A percentile compares a stretch with the other conserved stretches of the same genome.
These are phyloP conservation scores for Genyomyrus donnyi DNA, from an alignment of 2,113 vertebrate genomes.

Conservation along the genomic window DNA sequence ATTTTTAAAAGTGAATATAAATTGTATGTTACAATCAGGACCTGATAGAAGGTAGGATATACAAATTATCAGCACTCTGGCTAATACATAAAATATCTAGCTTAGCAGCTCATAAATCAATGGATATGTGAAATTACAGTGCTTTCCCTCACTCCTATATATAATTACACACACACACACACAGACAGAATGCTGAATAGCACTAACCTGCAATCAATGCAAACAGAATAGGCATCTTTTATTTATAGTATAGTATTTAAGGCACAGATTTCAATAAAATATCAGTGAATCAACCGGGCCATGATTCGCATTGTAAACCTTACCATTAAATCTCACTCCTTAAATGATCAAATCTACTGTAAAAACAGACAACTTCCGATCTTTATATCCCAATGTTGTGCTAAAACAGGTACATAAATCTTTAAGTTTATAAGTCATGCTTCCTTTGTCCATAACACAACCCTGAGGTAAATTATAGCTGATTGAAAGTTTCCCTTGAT, in stretches of 20 bases:
- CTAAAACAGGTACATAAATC: background rate
- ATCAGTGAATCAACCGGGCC: background rate
- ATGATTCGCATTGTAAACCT: background rate
- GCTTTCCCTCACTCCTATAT: background rate
- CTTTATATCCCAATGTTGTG: background rate
- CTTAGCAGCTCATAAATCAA: background rate
- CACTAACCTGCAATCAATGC: background rate
- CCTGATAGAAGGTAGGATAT: background rate
- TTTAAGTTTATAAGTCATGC: background rate
- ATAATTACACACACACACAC: background rate
- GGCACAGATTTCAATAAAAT: conserved; percentile 4
- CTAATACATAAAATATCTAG: background rate
- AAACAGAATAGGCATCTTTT: background rate
- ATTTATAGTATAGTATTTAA: background rate
- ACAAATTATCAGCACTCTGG: background rate
- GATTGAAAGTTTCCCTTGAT: background rate
- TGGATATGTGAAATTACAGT: background rate
- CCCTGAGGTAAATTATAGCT: background rate
- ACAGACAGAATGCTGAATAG: background rate
- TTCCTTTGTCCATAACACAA: background rate
- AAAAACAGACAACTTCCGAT: background rate
- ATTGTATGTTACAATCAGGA: background rate
- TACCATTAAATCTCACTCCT: background rate
- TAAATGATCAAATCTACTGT: background rate
- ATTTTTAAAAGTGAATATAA: background rate